Evolutionary conservation across 2,888 invertebrate species (phyloP).

Genomic region (Trichopoda pennipes): DNA sequence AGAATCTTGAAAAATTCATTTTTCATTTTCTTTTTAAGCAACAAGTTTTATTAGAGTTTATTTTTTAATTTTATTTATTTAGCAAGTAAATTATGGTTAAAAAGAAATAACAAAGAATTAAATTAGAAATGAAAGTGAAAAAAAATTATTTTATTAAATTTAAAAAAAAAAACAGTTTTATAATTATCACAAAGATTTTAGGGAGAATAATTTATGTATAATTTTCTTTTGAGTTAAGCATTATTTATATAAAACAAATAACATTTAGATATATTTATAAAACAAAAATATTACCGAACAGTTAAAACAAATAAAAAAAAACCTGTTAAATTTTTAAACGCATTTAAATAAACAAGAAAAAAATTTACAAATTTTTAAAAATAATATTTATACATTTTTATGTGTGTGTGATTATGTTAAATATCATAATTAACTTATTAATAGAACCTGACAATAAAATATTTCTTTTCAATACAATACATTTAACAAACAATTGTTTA

Average conservation of each 20-base stretch:
- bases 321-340: too few species aligned
- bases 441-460: conserved; percentile 48
- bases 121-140: neutral
- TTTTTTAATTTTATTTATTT: conserved; percentile 12
- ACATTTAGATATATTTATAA: too few species aligned
- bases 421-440: conserved; percentile 31
- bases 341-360: neutral
- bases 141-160: conserved; percentile 11
- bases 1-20: conserved; percentile 51
- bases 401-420: neutral
- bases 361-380: neutral
- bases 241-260: too few species aligned
- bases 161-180: neutral
- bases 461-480: conserved; percentile 27
- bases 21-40: conserved; percentile 39
- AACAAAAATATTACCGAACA: too few species aligned
- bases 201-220: too few species aligned
- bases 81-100: conserved; percentile 33
- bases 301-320: too few species aligned
- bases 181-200: too few species aligned
- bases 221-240: neutral
- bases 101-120: conserved; percentile 7
- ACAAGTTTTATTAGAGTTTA: conserved; percentile 41
- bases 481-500: conserved; percentile 38
- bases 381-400: neutral